Evolutionary conservation across 2,888 invertebrate genomes (phyloP), one percentile per base, ranked within the genome.

Genomic region (Lasioglossum malachurum): DNA sequence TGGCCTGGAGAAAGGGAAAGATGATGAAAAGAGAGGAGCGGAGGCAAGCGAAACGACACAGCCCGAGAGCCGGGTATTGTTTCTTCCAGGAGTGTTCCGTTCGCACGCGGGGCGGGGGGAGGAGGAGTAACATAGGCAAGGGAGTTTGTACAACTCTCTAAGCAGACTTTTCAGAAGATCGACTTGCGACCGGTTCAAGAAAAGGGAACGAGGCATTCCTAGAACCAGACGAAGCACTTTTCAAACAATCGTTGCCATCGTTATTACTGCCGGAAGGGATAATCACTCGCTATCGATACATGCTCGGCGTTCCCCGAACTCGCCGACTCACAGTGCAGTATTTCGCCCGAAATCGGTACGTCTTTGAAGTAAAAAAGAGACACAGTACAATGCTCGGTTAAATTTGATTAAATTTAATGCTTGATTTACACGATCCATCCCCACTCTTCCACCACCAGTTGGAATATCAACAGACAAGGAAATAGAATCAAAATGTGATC

Each of bases 101-200:
- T 57, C 60, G 57, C 49, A 31, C 67, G 16, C 49, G 41, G 10
- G 7, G n/a, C 0, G 3, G 53, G 10, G 3, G 10, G 53, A 10
- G 23, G 53, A n/a, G 53, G 53, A 53, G 23, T 3, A 53, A 23
- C 2, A n/a, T 27, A 82, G 78, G 38, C 38, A 5, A 81, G 12
- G 41, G 41, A 83, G 84, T 89, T 89, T 78, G 64, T 89, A 81
- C 85, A 85, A 89, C 79, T 73, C 90, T 89, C 80, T 85, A 83
- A 89, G 79, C 88, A 75, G 79, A 72, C 83, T 84, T 78, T 81
- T 57, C 64, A 31, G 49, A 23, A 38, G 53, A 78, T n/a, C 78
- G 64, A 78, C 41, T 75, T 31, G 71, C 16, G 38, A 27, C 71
- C 14, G 38, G 69, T 49, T 27, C 44, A 16, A 49, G 53, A 41